Evolutionary conservation across 2,797 vertebrate genomes (phyloP).

Genomic region (Megalops cyprinoides): DNA sequence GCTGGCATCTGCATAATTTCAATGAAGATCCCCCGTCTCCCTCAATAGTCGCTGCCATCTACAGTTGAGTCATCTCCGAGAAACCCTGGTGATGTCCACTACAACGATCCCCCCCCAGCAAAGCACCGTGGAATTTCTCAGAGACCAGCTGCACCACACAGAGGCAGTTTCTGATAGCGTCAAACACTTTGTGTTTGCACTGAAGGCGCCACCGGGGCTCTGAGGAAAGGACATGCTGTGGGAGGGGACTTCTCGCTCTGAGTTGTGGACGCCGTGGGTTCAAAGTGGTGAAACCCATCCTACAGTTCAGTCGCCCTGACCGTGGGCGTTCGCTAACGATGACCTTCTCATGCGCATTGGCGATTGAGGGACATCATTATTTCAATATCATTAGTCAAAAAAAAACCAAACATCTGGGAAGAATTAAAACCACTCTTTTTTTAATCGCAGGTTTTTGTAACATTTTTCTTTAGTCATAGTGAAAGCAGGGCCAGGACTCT

Average conservation of each 20-base stretch:
- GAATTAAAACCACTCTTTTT: too few relatives aligned
- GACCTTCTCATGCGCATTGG: slow-evolving; percentile 20
- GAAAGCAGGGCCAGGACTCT: too few relatives aligned
- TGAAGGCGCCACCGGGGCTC: slow-evolving; percentile 25
- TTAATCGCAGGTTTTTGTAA: too few relatives aligned
- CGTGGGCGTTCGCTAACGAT: slow-evolving; percentile 13
- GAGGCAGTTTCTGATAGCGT: neutral
- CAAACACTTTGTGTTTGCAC: slow-evolving; percentile 46
- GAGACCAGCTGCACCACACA: neutral
- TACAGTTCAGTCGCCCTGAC: neutral
- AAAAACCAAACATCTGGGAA: too few relatives aligned
- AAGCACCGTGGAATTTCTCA: slow-evolving; percentile 53
- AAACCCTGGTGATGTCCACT: neutral
- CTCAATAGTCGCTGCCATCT: slow-evolving; percentile 41
- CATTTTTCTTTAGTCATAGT: too few relatives aligned
- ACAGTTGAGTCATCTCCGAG: slow-evolving; percentile 48
- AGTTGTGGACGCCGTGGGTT: slow-evolving; percentile 39
- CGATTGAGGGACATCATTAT: slow-evolving; percentile 1
- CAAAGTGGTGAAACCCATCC: slow-evolving; percentile 51
- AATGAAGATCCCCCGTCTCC: too few relatives aligned
- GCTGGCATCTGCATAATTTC: too few relatives aligned
- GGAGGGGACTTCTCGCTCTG: slow-evolving; percentile 47
- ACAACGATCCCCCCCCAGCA: slow-evolving; percentile 39
- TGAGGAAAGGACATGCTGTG: slow-evolving; percentile 52
- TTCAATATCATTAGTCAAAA: slow-evolving; percentile 5